A percentile compares a stretch with the other conserved stretches of the same genome.
These are phyloP conservation scores for Vanessa cardui DNA, from an alignment of 2,888 invertebrate genomes.

Conservation along the genomic window DNA sequence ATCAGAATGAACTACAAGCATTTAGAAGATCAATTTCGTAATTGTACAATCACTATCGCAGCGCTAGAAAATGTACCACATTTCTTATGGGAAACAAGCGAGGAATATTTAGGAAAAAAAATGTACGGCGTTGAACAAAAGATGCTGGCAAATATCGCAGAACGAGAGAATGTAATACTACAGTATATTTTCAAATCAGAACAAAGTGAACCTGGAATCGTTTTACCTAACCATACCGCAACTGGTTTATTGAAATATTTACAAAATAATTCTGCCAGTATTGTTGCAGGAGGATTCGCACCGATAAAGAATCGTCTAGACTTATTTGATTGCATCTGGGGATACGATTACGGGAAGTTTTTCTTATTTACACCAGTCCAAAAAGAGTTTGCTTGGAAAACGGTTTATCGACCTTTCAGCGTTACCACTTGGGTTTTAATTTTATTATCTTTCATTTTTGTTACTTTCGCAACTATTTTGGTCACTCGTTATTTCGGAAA, in stretches of 20 bases:
- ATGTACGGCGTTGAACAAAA: conserved; percentile 57
- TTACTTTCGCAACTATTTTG: conserved; percentile 41
- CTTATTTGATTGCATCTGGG: conserved; percentile 60
- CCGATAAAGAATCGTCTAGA: conserved; percentile 55
- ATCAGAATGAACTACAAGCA: conserved; percentile 42
- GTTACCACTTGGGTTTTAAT: conserved; percentile 55
- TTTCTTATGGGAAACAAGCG: no score
- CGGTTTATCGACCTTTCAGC: conserved; percentile 56
- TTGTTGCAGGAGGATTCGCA: conserved; percentile 56
- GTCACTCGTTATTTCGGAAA: conserved; percentile 38
- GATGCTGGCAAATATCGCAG: conserved; percentile 53
- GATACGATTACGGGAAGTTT: conserved; percentile 52
- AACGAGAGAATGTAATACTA: conserved; percentile 47
- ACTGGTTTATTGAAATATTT: conserved; percentile 54
- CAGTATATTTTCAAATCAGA: conserved; percentile 43
- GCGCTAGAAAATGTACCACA: conserved; percentile 49
- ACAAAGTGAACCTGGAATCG: conserved; percentile 44
- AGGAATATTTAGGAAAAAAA: conserved; percentile 1
- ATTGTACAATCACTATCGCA: conserved; percentile 55
- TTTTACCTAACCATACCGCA: conserved; percentile 54
- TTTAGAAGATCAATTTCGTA: conserved; percentile 41
- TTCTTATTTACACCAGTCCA: conserved; percentile 51
- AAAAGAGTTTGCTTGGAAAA: conserved; percentile 53
- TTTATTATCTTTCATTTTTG: conserved; percentile 43
- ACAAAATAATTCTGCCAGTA: conserved; percentile 49